Conservation (phyloP, 2,888 invertebrate genomes). For the Drosophila falleni region DNA sequence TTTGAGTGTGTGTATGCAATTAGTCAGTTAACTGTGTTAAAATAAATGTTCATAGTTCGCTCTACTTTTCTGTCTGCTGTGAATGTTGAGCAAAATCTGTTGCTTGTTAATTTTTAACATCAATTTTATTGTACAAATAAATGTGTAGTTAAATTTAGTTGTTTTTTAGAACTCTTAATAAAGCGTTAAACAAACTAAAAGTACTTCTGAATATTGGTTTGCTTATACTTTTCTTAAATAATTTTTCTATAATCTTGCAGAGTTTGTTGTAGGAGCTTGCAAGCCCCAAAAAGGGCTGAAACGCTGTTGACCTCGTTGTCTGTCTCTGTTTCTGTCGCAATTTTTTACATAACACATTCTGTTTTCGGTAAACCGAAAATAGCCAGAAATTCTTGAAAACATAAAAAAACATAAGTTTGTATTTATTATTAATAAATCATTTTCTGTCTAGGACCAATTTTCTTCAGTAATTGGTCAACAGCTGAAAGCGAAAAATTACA, state of each 20-base stretch:
- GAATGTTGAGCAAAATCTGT: constrained; percentile 38
- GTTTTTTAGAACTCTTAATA: constrained; percentile 9
- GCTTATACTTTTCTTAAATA: neutral
- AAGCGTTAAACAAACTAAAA: neutral
- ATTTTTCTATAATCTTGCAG: neutral
- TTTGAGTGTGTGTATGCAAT: constrained; percentile 17
- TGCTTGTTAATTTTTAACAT: constrained; percentile 43
- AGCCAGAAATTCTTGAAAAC: neutral
- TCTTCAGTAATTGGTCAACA: constrained; percentile 7
- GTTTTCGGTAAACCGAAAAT: neutral
- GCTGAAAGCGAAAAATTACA: constrained; percentile 13
- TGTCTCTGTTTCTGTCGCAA: neutral
- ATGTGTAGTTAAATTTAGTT: constrained; percentile 9
- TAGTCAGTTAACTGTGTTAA: constrained; percentile 42
- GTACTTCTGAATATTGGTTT: neutral
- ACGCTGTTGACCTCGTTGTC: neutral
- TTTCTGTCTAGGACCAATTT: constrained; percentile 49
- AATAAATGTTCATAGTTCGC: constrained; percentile 24
- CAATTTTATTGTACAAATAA: constrained; percentile 44
- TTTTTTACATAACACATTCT: neutral
- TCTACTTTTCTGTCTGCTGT: constrained; percentile 41
- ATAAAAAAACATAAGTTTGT: neutral
- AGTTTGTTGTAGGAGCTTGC: neutral
- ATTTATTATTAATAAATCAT: neutral
- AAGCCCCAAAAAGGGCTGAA: neutral